A percentile compares a stretch with the other conserved stretches of the same genome.
phyloP scores from a whole-genome alignment of 2,113 vertebrate genomes.

The Solenodon paradoxus region DNA sequence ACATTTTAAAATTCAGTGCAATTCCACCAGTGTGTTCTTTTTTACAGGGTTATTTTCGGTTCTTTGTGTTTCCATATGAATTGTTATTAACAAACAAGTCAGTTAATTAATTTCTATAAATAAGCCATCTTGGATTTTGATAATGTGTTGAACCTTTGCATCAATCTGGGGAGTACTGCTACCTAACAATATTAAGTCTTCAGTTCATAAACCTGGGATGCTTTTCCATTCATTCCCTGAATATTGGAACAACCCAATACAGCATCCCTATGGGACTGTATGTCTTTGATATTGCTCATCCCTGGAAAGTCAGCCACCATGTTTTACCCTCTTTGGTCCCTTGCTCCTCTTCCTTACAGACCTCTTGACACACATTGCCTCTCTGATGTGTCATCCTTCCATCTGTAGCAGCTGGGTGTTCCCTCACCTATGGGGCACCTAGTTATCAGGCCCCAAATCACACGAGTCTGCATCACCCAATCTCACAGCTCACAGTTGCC shows the following conservation, averaged over 20 bases:
- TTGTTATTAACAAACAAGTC: too few species aligned
- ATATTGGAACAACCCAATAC: background rate
- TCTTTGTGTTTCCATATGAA: background rate
- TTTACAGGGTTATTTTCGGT: background rate
- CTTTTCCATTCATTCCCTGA: background rate
- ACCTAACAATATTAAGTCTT: background rate
- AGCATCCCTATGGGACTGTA: background rate
- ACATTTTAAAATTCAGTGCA: background rate
- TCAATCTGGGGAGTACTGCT: background rate
- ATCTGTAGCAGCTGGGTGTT: background rate
- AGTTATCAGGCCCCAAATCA: background rate
- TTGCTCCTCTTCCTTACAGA: background rate
- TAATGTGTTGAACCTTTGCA: background rate
- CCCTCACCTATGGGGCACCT: background rate
- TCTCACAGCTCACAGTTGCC: background rate
- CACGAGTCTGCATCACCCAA: background rate
- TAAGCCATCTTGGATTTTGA: background rate
- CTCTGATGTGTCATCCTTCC: background rate
- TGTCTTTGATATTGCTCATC: background rate
- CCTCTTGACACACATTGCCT: background rate
- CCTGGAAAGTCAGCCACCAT: background rate
- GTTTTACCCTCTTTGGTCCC: background rate
- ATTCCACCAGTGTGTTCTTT: background rate
- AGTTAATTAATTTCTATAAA: background rate
- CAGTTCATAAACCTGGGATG: background rate